Evolutionary conservation across 1,140 invertebrate species (phyloP), one percentile per base, ranked within the genome.

Genomic region (Leptinotarsa texana): DNA sequence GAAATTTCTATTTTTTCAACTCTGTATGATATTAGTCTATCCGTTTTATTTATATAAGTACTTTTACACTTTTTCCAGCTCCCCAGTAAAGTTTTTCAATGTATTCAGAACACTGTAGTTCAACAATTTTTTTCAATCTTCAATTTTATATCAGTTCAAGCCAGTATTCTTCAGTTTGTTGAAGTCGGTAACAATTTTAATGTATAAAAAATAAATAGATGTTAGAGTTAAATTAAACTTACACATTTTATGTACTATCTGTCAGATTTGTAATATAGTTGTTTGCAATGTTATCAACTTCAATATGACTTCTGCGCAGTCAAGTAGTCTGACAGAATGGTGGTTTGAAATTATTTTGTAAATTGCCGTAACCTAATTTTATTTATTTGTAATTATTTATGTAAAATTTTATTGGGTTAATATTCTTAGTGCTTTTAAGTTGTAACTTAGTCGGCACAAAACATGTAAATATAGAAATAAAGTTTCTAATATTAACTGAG

Each of bases 381-480:
- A 78, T 79, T 79, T 78, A 78, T 79, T 79, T 79, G 76, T 78
- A 78, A 69, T 69, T 74, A 69, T 70, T 70, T 63, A 18, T 67
- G 74, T 75, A 79, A 78, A 81, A 79, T 79, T 80, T 76, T 74
- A 79, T 78, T 81, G 72, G 61, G 79, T 79, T 80, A 75, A 75
- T 75, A 61, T 74, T 81, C 72, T 67, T 78, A 79, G 80, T 79
- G 79, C 75, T 76, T 74, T 82, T 79, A 82, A 82, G 79, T 77
- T 79, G 77, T 79, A 79, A 80, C 77, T 80, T 80, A 82, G 79
- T 74, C 75, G 79, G 80, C 80, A 82, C 80, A 78, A 73, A 63
- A 76, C 74, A 75, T 82, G 80, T 82, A 82, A 77, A 80, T 82
- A 82, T 78, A 78, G 72, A 78, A 81, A 80, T 80, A 79, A 80